Base-by-base conservation (phyloP, 2,113 vertebrate species). In the Grus americana region DNA sequence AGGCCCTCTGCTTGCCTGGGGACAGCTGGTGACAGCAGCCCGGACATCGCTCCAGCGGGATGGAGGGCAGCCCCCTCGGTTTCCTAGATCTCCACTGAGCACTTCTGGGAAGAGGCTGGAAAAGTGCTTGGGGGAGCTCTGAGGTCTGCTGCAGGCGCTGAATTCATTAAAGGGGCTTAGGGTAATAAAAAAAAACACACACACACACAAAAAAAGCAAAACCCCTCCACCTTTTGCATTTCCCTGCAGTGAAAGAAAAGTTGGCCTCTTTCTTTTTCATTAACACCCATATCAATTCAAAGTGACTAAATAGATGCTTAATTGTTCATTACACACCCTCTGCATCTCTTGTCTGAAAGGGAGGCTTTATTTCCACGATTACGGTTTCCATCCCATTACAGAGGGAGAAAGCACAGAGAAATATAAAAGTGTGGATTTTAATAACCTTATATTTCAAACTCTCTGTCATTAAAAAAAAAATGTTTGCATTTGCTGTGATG, bases 381-480 rank as follows among this genome's bases (percentile, higher is more conserved):
- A 79, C 10, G 2, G 75, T 73, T 95, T 85, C 58, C 71, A 92
- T 38, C 68, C 73, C 93, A 85, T 92, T 93, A 82, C 44, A 79
- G 83, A 82, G n/a, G 49, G 46, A 96, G 46, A 78, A 49, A 82
- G 67, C 52, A 92, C 1, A 4, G 74, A 82, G 74, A 90, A 78
- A 92, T 81, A 90, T 5, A 36, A 71, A 91, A 87, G 40, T 44
- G 50, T 92, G 57, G 80, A 85, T 88, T 94, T 95, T 93, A 97
- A 96, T 91, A 90, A 71, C 68, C 68, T 83, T 78, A 49, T 94
- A 88, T 93, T 92, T 93, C 86, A 90, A 91, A 65, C 36, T 92
- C 89, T 52, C 59, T 90, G 85, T 83, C 96, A 88, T 87, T 95
- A 75, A 91, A 94, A 95, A 95, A 83, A 95, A 92, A 83, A 84